Evolutionary conservation across 2,888 invertebrate genomes (phyloP).

Genomic region (Troides helena): DNA sequence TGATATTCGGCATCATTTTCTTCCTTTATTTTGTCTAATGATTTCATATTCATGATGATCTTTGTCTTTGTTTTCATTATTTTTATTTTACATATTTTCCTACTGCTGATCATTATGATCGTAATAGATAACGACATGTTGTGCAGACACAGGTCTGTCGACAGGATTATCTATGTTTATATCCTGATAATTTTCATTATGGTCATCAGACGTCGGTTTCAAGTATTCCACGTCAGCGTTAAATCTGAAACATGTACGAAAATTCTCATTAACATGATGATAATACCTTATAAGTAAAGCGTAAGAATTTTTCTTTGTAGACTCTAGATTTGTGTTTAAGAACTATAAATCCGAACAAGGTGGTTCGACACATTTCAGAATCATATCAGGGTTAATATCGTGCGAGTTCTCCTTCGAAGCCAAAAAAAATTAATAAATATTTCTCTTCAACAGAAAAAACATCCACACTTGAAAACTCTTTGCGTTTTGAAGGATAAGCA

Average conservation of each 20-base stretch:
- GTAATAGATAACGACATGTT: conserved; percentile 12
- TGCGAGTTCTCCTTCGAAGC: no score
- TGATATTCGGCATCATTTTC: conserved; percentile 37
- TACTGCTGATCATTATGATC: conserved; percentile 25
- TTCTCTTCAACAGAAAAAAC: no score
- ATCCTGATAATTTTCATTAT: conserved; percentile 28
- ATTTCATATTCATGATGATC: conserved; percentile 37
- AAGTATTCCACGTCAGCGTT: conserved; percentile 38
- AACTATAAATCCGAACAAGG: no score
- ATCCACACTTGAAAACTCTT: no score
- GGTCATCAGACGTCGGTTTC: conserved; percentile 31
- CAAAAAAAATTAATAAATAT: no score
- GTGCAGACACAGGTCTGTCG: conserved; percentile 27
- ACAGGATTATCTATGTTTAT: conserved; percentile 27
- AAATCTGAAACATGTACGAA: conserved; percentile 34
- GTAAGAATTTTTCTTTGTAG: no score
- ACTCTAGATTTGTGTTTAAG: no score
- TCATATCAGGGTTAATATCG: no score
- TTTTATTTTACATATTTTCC: background rate
- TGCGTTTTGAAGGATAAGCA: no score
- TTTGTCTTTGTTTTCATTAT: conserved; percentile 16
- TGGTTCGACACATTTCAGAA: no score
- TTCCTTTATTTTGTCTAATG: conserved; percentile 5
- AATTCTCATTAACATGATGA: no score
- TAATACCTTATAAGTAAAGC: no score